These are phyloP conservation scores for Hystrix brachyura DNA, from an alignment of 2,113 vertebrate species.

Conservation along the genomic window DNA sequence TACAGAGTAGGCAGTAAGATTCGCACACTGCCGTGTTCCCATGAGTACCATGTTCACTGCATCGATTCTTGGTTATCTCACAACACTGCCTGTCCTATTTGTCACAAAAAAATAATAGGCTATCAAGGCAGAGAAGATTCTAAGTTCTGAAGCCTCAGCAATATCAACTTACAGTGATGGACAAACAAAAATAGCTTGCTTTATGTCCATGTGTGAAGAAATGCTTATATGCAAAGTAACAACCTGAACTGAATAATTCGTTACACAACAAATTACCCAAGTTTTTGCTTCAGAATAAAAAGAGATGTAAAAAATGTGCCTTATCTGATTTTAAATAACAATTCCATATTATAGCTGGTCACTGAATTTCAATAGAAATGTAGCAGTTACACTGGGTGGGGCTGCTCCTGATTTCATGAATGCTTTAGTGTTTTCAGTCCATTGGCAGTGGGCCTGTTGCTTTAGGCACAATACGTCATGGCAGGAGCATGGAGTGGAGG, in stretches of 20 bases:
- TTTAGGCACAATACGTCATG: not conserved
- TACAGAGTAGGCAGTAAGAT: slow-evolving; percentile 95
- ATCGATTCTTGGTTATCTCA: slow-evolving; percentile 96
- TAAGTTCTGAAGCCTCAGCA: slow-evolving; percentile 43
- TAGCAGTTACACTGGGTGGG: not conserved
- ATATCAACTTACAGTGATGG: slow-evolving; percentile 78
- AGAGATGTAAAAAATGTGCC: not conserved
- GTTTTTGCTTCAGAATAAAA: slow-evolving; percentile 65
- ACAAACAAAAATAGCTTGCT: slow-evolving; percentile 77
- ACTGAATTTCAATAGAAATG: not conserved
- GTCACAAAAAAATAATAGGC: slow-evolving; percentile 91
- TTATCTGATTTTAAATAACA: not conserved
- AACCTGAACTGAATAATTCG: slow-evolving; percentile 76
- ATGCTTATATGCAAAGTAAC: slow-evolving; percentile 78
- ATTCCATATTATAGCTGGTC: not conserved
- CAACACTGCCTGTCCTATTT: slow-evolving; percentile 96
- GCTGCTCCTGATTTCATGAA: not conserved
- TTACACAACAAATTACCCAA: slow-evolving; percentile 60
- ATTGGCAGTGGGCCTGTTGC: not conserved
- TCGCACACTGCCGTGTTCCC: slow-evolving; percentile 94
- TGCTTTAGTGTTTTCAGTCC: not conserved
- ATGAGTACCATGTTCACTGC: slow-evolving; percentile 96
- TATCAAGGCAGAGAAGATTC: slow-evolving; percentile 92
- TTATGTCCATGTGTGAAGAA: slow-evolving; percentile 86
- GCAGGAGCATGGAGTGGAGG: not conserved